Evolutionary conservation across 2,888 invertebrate species (phyloP).

Genomic region (Patella ulyssiponensis): DNA sequence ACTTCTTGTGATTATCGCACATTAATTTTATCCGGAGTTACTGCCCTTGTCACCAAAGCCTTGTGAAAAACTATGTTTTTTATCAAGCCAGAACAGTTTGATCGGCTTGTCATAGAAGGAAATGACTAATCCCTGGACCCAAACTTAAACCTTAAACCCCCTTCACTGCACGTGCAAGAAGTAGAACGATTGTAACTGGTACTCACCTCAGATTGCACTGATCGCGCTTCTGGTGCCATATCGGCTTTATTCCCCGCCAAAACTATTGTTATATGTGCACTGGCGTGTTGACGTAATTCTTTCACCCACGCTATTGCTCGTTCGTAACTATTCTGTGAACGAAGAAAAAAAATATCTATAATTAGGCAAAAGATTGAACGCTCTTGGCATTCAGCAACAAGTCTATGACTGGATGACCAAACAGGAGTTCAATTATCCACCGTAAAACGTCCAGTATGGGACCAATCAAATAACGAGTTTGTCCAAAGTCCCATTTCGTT

Average conservation of each 20-base stretch:
- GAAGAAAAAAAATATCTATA: too few species aligned
- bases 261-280: slow-evolving; percentile 98
- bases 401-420: too few species aligned
- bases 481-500: too few species aligned
- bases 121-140: background rate
- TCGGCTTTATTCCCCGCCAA: slow-evolving; percentile 99
- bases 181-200: too few species aligned
- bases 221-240: slow-evolving; percentile 78
- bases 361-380: too few species aligned
- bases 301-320: slow-evolving; percentile 99
- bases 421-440: too few species aligned
- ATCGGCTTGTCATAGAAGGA: background rate
- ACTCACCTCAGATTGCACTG: slow-evolving; percentile 53
- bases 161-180: background rate
- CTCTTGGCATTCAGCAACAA: too few species aligned
- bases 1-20: too few species aligned
- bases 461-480: too few species aligned
- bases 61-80: background rate
- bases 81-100: background rate
- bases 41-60: too few species aligned
- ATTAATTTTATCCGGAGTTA: too few species aligned
- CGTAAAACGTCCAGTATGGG: too few species aligned
- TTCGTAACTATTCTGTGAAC: slow-evolving; percentile 91
- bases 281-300: slow-evolving; percentile 97
- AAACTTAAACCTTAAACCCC: background rate